Conservation (phyloP, 2,797 vertebrate genomes). For the Alauda arvensis region DNA sequence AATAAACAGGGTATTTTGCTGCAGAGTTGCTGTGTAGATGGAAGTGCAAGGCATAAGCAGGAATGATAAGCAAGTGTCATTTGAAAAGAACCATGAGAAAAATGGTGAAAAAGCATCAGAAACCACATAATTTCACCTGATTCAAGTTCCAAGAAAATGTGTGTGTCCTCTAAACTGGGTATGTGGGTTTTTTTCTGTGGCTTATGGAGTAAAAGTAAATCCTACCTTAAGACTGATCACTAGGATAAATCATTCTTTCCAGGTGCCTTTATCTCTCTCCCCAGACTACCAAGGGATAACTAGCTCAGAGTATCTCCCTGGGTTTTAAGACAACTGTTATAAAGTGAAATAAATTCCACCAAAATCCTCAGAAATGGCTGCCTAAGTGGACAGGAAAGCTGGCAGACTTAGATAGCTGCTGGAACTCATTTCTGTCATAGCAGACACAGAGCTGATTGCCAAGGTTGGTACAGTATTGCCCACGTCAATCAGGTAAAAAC, state of each 20-base stretch:
- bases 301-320: not conserved
- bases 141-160: not conserved
- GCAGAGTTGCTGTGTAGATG: not conserved
- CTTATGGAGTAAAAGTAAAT: not conserved
- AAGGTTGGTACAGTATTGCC: not conserved
- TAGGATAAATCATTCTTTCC: not conserved
- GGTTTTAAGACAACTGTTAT: not conserved
- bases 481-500: not conserved
- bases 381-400: slow-evolving; percentile 12
- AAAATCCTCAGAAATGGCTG: not conserved
- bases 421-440: not conserved
- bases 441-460: not conserved
- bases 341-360: slow-evolving; percentile 11
- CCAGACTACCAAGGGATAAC: not conserved
- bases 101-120: not conserved
- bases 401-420: slow-evolving; percentile 7
- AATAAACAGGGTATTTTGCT: not conserved
- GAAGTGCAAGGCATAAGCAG: not conserved
- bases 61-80: not conserved
- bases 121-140: not conserved
- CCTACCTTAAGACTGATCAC: not conserved
- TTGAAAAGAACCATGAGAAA: not conserved
- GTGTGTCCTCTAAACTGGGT: not conserved
- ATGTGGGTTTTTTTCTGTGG: not conserved
- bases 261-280: not conserved